phyloP scores from a whole-genome alignment of 2,797 vertebrate genomes.

The Tamandua tetradactyla region DNA sequence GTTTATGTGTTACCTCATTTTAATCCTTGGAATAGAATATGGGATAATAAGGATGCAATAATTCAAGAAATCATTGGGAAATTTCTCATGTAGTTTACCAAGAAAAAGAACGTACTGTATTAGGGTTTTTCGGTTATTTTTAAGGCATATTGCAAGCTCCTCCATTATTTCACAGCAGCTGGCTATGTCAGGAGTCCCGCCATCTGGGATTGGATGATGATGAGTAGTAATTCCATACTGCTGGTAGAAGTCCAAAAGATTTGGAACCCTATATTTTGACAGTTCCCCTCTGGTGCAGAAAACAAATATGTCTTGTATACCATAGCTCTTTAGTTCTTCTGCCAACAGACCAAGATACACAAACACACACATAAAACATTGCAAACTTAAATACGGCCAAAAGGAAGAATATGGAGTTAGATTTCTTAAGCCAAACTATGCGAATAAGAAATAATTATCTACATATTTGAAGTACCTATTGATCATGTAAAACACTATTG shows the following conservation, averaged over 20 bases:
- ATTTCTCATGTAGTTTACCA: neutral
- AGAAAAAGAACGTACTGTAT: conserved; percentile 89
- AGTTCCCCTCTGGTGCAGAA: conserved; percentile 94
- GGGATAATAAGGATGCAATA: neutral
- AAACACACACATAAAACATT: conserved; percentile 51
- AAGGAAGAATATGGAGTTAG: neutral
- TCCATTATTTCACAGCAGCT: conserved; percentile 90
- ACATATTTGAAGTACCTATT: conserved; percentile 6
- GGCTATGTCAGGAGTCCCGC: conserved; percentile 88
- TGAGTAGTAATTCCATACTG: conserved; percentile 88
- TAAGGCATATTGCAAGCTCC: conserved; percentile 88
- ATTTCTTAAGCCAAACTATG: conserved; percentile 48
- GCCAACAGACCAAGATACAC: conserved; percentile 70
- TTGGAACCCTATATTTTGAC: conserved; percentile 91
- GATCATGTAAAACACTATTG: neutral
- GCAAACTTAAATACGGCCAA: conserved; percentile 37
- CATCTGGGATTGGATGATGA: conserved; percentile 91
- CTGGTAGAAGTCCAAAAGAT: conserved; percentile 89
- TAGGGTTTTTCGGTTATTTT: conserved; percentile 87
- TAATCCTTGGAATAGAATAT: neutral
- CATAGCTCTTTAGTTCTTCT: conserved; percentile 91
- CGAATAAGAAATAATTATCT: neutral
- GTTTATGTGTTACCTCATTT: neutral
- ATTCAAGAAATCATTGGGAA: neutral
- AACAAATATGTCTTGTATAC: conserved; percentile 92